Percentiles rank a stretch among this genome's conserved stretches.
Evolutionary conservation across 1,140 invertebrate genomes (phyloP).

Genomic region (Marisa cornuarietis): DNA sequence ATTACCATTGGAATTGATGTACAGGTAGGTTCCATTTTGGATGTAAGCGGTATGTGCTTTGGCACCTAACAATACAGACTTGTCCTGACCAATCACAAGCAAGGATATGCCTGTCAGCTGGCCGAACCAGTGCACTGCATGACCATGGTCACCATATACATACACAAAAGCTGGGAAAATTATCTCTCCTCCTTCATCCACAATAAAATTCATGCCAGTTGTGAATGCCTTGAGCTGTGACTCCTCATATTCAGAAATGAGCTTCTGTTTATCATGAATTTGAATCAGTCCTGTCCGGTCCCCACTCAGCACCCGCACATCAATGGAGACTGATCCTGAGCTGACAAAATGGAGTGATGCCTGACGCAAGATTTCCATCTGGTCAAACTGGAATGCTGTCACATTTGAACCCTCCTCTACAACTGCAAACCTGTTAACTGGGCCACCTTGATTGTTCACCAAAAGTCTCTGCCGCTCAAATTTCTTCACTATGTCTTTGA

Average conservation of each 20-base stretch:
- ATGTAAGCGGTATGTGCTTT: constrained; percentile 45
- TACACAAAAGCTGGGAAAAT: constrained; percentile 45
- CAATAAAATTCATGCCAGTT: constrained; percentile 52
- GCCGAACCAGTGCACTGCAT: constrained; percentile 44
- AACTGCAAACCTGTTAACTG: constrained; percentile 46
- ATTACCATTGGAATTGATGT: constrained; percentile 35
- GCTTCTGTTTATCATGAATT: constrained; percentile 42
- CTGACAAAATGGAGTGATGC: constrained; percentile 46
- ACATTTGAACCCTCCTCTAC: constrained; percentile 38
- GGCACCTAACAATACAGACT: constrained; percentile 37
- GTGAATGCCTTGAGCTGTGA: constrained; percentile 43
- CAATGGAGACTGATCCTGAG: constrained; percentile 27
- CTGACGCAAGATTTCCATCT: constrained; percentile 47
- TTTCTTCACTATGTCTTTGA: constrained; percentile 35
- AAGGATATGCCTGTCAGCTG: constrained; percentile 43
- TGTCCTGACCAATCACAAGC: constrained; percentile 44
- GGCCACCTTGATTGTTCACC: constrained; percentile 44
- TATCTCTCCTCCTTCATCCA: constrained; percentile 47
- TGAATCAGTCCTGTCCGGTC: constrained; percentile 50
- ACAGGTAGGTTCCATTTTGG: constrained; percentile 35
- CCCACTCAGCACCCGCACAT: constrained; percentile 40
- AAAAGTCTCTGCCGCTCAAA: constrained; percentile 37
- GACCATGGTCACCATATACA: constrained; percentile 43
- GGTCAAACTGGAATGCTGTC: constrained; percentile 44
- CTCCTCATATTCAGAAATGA: constrained; percentile 44